phyloP scores from a whole-genome alignment of 2,113 vertebrate genomes.

The Myodes glareolus region DNA sequence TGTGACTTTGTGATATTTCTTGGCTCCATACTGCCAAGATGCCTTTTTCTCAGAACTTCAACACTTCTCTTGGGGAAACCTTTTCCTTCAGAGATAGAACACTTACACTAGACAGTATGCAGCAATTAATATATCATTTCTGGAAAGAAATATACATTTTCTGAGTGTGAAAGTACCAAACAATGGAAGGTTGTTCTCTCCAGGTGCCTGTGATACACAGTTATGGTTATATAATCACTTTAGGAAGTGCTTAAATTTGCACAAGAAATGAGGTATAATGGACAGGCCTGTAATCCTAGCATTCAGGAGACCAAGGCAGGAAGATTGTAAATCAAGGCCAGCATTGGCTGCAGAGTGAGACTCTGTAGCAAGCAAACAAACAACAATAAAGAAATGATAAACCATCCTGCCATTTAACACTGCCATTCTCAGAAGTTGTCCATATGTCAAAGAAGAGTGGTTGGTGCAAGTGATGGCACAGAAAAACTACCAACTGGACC shows the following conservation, averaged over 20 bases:
- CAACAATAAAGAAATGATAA: not conserved
- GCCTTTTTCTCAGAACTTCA: not conserved
- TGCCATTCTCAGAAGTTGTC: not conserved
- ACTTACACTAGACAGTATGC: rapidly evolving
- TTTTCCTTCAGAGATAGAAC: not conserved
- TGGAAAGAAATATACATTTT: too few species aligned
- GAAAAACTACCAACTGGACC: not conserved
- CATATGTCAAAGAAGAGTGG: not conserved
- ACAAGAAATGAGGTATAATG: not conserved
- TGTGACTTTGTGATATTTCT: not conserved
- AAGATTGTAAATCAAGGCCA: not conserved
- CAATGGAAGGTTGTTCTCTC: not conserved
- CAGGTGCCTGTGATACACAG: not conserved
- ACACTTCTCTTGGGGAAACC: not conserved
- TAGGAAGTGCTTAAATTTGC: not conserved
- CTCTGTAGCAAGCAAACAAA: not conserved
- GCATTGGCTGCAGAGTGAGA: not conserved
- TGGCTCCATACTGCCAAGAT: not conserved
- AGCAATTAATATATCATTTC: not conserved
- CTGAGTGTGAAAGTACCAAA: not conserved
- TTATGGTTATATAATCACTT: not conserved
- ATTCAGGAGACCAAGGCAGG: not conserved
- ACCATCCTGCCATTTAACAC: too few species aligned
- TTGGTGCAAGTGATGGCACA: not conserved
- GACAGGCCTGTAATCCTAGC: not conserved